These are phyloP conservation scores for Pseudorhombus dupliciocellatus DNA, from an alignment of 2,113 vertebrate genomes.

Conservation along the genomic window DNA sequence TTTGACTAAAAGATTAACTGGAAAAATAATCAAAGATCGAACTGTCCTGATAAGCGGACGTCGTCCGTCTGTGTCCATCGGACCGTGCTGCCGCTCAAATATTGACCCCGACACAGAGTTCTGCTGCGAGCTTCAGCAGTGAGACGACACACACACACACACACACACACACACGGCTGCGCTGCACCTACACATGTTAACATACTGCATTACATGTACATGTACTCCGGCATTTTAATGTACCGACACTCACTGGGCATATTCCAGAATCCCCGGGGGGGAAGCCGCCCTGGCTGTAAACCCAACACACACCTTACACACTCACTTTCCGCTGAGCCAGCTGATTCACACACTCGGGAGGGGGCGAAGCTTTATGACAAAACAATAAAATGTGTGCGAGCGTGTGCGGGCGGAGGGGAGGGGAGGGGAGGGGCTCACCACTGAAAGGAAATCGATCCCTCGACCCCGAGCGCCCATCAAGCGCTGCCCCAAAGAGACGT, in stretches of 20 bases:
- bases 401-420: neutral
- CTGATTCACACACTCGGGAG: slow-evolving; percentile 17
- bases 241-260: neutral
- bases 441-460: slow-evolving; percentile 21
- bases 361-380: slow-evolving; percentile 37
- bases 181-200: slow-evolving; percentile 10
- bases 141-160: neutral
- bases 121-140: slow-evolving; percentile 17
- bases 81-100: slow-evolving; percentile 49
- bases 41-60: neutral
- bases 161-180: neutral
- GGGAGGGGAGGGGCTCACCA: neutral
- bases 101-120: slow-evolving; percentile 43
- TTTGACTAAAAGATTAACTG: neutral
- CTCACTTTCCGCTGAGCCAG: slow-evolving; percentile 46
- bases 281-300: slow-evolving; percentile 6
- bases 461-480: slow-evolving; percentile 23
- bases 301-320: slow-evolving; percentile 19
- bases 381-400: slow-evolving; percentile 35
- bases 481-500: slow-evolving; percentile 4
- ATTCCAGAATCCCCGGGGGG: neutral
- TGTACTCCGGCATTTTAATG: too few species aligned
- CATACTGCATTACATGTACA: too few species aligned
- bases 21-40: neutral
- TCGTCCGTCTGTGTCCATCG: neutral